phyloP scores from a whole-genome alignment of 2,888 invertebrate genomes.

The Blastobasis lacticolella region DNA sequence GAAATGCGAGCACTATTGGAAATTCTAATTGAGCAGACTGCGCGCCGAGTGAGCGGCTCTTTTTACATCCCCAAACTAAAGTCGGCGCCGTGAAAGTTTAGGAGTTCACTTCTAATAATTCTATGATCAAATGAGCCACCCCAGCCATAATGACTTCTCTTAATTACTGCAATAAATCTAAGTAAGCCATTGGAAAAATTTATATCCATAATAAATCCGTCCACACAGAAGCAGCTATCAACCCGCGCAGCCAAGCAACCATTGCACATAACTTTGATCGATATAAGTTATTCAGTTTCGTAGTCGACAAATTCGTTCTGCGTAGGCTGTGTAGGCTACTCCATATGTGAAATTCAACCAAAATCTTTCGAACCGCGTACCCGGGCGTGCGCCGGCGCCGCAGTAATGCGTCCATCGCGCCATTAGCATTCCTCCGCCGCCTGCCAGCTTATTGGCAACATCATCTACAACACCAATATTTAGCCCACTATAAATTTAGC shows the following conservation, averaged over 20 bases:
- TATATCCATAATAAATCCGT: too few relatives aligned
- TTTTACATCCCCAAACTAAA: background rate
- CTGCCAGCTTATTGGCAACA: conserved; percentile 42
- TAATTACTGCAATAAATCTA: too few relatives aligned
- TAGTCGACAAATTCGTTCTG: too few relatives aligned
- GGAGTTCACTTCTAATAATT: too few relatives aligned
- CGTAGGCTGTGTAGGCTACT: background rate
- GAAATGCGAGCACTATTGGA: conserved; percentile 36
- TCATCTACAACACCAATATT: conserved; percentile 47
- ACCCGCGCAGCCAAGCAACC: too few relatives aligned
- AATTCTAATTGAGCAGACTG: conserved; percentile 38
- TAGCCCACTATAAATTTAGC: conserved; percentile 36
- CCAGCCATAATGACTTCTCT: too few relatives aligned
- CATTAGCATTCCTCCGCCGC: conserved; percentile 51
- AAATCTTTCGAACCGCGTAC: conserved; percentile 24
- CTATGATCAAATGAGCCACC: too few relatives aligned
- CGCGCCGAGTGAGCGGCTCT: conserved; percentile 19
- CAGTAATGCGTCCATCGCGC: conserved; percentile 45
- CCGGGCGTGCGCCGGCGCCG: conserved; percentile 20
- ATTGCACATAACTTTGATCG: too few relatives aligned
- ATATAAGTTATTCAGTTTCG: too few relatives aligned
- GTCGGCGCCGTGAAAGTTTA: too few relatives aligned
- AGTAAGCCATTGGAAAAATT: too few relatives aligned
- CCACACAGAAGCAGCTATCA: too few relatives aligned
- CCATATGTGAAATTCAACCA: conserved; percentile 11